A percentile compares a stretch with the other conserved stretches of the same genome.
phyloP scores from a whole-genome alignment of 2,888 invertebrate species.

The Nebria brevicollis region DNA sequence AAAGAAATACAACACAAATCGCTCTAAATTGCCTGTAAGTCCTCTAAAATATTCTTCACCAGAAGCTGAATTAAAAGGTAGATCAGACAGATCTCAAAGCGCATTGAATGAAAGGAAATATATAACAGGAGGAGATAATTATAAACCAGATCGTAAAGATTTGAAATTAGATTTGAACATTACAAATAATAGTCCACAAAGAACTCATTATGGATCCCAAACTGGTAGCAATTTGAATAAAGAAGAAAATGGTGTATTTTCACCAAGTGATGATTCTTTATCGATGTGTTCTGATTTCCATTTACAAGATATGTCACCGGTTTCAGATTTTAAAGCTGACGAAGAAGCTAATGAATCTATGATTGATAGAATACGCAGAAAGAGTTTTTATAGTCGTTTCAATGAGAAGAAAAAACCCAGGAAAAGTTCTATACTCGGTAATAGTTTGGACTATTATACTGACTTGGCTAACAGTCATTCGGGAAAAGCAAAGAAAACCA shows the following conservation, averaged over 20 bases:
- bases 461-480: constrained; percentile 2
- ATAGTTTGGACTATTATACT: constrained; percentile 57
- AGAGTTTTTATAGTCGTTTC: constrained; percentile 89
- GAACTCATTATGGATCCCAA: not conserved
- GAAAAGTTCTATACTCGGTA: constrained; percentile 70
- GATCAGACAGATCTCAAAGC: constrained; percentile 42
- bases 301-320: constrained; percentile 62
- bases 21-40: constrained; percentile 43
- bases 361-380: constrained; percentile 85
- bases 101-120: constrained; percentile 39
- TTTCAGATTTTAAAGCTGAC: constrained; percentile 62
- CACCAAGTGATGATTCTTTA: constrained; percentile 76
- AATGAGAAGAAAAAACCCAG: constrained; percentile 82
- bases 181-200: constrained; percentile 44
- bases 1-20: constrained; percentile 9
- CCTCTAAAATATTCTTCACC: constrained; percentile 12
- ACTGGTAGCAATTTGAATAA: constrained; percentile 64
- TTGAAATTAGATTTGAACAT: constrained; percentile 73
- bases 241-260: constrained; percentile 63
- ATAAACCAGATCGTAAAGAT: constrained; percentile 61
- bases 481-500: not conserved
- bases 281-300: constrained; percentile 71
- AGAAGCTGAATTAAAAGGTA: constrained; percentile 19
- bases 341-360: constrained; percentile 73
- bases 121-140: constrained; percentile 31